Evolutionary conservation across 2,113 vertebrate genomes (phyloP).

Genomic region (Cololabis saira): DNA sequence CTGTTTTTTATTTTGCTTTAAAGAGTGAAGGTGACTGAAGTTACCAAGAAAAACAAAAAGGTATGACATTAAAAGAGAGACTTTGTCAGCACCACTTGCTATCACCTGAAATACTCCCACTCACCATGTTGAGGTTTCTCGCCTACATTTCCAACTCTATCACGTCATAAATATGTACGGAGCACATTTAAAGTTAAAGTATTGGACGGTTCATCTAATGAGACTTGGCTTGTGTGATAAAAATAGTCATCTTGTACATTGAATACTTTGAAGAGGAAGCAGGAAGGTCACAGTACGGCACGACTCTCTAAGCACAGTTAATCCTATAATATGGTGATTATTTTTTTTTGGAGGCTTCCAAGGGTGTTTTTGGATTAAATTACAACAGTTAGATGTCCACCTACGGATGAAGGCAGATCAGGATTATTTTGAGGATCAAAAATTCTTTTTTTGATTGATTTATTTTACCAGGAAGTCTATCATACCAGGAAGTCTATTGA

Average conservation of each 20-base stretch:
- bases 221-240: no score
- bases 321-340: background rate
- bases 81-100: conserved; percentile 34
- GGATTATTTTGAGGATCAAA: background rate
- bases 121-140: background rate
- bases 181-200: background rate
- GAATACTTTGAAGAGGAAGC: no score
- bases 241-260: no score
- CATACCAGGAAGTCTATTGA: no score
- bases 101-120: conserved; percentile 47
- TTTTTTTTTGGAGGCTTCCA: background rate
- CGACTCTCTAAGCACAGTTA: background rate
- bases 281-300: background rate
- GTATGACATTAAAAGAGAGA: no score
- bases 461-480: no score
- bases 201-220: background rate
- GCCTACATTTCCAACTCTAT: conserved; percentile 23
- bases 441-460: no score
- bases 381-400: background rate
- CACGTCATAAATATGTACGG: conserved; percentile 25
- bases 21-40: conserved; percentile 25
- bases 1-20: background rate
- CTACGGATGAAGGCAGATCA: background rate
- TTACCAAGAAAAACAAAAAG: conserved; percentile 12
- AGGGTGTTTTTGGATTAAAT: background rate